Conservation (phyloP, 2,113 vertebrate genomes). For the Patagioenas fasciata region DNA sequence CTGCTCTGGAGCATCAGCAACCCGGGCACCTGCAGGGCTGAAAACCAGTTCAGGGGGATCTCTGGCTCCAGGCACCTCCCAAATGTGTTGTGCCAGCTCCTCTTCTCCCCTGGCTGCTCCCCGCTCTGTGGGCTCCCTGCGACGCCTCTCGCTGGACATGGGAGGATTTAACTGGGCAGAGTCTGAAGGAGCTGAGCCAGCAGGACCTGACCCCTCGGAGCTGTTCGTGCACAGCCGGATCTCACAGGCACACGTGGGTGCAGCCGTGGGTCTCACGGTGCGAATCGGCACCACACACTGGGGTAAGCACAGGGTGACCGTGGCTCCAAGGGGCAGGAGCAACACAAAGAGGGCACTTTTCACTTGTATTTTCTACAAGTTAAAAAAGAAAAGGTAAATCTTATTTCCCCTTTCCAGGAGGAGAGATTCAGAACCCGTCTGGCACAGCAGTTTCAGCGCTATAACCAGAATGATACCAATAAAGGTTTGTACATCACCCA, state of each 20-base stretch:
- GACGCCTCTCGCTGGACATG: fast-evolving
- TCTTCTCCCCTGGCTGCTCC: not conserved
- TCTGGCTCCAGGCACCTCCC: not conserved
- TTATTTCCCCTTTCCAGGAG: not conserved
- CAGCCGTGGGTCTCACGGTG: fast-evolving
- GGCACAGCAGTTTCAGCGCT: not conserved
- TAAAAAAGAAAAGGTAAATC: not conserved
- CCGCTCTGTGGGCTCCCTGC: not conserved
- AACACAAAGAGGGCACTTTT: fast-evolving
- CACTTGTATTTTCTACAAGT: not conserved
- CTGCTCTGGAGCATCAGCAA: not conserved
- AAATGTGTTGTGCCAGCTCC: fast-evolving
- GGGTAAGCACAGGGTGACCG: not conserved
- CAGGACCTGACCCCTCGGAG: not conserved
- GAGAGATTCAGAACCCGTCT: not conserved
- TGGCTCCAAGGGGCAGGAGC: not conserved
- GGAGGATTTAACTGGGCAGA: not conserved
- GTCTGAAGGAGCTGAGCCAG: not conserved
- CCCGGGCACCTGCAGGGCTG: not conserved
- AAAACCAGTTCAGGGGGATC: not conserved
- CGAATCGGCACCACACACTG: not conserved
- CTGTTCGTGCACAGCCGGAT: not conserved
- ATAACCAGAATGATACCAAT: fast-evolving
- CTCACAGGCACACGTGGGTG: not conserved
- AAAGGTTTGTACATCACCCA: not conserved